Evolutionary conservation across 2,888 invertebrate genomes (phyloP), one percentile per base, ranked within the genome.

Genomic region (Ferdinandea cuprea): DNA sequence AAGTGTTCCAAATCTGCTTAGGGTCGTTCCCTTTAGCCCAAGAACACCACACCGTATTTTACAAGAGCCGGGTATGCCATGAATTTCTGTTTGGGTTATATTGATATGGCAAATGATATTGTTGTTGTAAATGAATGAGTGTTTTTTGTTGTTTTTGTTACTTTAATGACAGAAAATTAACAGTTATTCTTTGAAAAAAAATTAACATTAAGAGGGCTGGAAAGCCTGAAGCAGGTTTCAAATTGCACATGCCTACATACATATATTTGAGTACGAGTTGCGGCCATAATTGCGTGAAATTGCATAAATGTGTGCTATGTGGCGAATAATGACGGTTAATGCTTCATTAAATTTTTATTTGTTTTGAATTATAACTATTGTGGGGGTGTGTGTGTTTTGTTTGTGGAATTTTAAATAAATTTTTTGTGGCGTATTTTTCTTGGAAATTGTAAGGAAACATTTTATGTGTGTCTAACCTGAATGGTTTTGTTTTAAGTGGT

Each of bases 1-100:
- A 65, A 74, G 73, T 66, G 73, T 74, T 74, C 40, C 56, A 65
- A 58, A 50, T 74, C 73, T 56, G 73, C 56, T 65, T 48, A 74
- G 58, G 15, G 58, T 58, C 50, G 65, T 74, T 58, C 42, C 35
- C 65, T 66, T 56, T 73, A 56, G 28, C 19, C 28, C n/a, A 25
- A 11, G 21, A 40, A 15, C 32, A 25, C 4, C 25, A 25, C 30
- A 40, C 15, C 52, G 19, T 17, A 9, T 9, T 61, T 19, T 19
- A 17, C 40, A 17, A 25, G 17, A 17, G 7, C 6, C 9, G 17
- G 17, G n/a, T 1, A 13, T 8, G 44, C 1, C 3, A 40, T 28
- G 50, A 54, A 9, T 17, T 11, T 11, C 30, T 28, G 25, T 9
- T 42, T 25, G 37, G 37, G 63, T 46, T 63, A 65, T 46, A 65